Base-by-base conservation (phyloP, 2,888 invertebrate species). In the Alcis repandata region DNA sequence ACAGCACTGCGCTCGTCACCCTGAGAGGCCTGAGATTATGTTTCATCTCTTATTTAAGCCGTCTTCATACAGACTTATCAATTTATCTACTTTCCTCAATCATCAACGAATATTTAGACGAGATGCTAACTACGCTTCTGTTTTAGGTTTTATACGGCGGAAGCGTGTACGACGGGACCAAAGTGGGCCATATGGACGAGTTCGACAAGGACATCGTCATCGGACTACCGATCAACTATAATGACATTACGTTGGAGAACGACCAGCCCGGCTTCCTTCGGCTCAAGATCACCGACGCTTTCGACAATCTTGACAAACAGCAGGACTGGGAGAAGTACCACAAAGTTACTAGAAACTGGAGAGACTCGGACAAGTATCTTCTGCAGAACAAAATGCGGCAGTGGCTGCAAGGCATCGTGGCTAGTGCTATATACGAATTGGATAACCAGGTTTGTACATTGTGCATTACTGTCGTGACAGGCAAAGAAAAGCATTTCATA, bases 151-250 rank as follows among this genome's bases (percentile, higher is more conserved):
- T 91, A 64, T 94, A 89, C 69, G 94, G 94, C 0, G 95, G 95
- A 10, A 95, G 95, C 75, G 95, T 90, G 41, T 95, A 94, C 67
- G 95, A 95, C 74, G 90, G 91, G 13, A 89, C 95, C 32, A 94
- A 94, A 80, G 92, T 95, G 0, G 91, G 93, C 2, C 90, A 91
- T 61, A 94, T 95, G 17, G 93, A 95, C 67, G 95, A 95, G 74
- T 95, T 93, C 71, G 95, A 95, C 75, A 88, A 95, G 79, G 94
- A 95, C 82, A 84, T 95, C 6, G 87, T 95, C 2, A 89, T 95
- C 49, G 85, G 89, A 0, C 77, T 95, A 15, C 95, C 95, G 0
- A 83, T 94, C 32, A 84, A 82, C 74, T 87, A 91, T 63, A 83
- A 86, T 7, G 83, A 89, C n/a, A 90, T 94, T 46, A 83, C 83